Conservation (phyloP, 1,140 invertebrate species). For the Zaprionus capensis region DNA sequence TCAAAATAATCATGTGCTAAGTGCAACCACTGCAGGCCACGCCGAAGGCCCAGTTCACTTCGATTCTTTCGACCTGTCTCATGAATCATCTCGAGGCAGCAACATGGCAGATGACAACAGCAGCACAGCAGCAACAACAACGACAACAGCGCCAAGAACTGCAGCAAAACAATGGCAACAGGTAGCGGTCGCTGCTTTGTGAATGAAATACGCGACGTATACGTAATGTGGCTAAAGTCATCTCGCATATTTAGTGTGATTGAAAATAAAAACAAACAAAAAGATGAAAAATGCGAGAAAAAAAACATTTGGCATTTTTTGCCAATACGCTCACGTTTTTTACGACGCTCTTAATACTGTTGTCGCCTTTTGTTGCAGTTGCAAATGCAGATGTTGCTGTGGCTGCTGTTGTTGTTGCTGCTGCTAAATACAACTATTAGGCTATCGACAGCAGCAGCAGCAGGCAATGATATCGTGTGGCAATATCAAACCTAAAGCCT, state of each 20-base stretch:
- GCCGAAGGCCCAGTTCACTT: not conserved
- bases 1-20: slow-evolving; percentile 12
- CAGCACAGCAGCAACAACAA: not conserved
- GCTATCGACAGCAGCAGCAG: slow-evolving; percentile 31
- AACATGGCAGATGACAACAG: slow-evolving; percentile 35
- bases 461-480: slow-evolving; percentile 31
- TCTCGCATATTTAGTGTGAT: not conserved
- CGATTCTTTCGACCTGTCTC: not conserved
- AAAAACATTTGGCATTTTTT: slow-evolving; percentile 41
- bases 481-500: slow-evolving; percentile 36
- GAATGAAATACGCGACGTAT: slow-evolving; percentile 35
- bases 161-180: slow-evolving; percentile 1
- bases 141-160: not conserved
- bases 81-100: slow-evolving; percentile 17
- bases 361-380: slow-evolving; percentile 7
- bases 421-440: slow-evolving; percentile 42
- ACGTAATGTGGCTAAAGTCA: slow-evolving; percentile 1
- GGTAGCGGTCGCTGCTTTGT: slow-evolving; percentile 16
- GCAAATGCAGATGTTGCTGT: slow-evolving; percentile 1
- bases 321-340: slow-evolving; percentile 50
- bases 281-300: not conserved
- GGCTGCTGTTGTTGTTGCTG: not conserved
- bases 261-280: not conserved
- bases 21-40: not conserved
- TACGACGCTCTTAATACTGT: slow-evolving; percentile 34